Evolutionary conservation across 2,888 invertebrate genomes (phyloP).

Genomic region (Osmoderma eremita): DNA sequence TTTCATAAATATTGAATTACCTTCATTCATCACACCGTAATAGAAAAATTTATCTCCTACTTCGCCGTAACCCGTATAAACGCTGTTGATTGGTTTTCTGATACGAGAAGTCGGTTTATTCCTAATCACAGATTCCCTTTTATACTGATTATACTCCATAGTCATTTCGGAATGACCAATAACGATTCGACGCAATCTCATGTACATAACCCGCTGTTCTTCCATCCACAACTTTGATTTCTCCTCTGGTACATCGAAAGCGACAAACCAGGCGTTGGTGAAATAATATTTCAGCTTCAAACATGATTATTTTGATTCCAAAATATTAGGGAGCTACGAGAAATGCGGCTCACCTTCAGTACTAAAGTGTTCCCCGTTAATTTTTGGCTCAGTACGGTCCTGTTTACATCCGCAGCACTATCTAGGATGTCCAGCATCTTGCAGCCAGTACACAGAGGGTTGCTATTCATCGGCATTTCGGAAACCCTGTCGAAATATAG

Average conservation of each 20-base stretch:
- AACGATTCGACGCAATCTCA: constrained; percentile 57
- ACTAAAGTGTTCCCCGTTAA: constrained; percentile 32
- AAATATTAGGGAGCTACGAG: not conserved
- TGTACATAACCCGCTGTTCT: constrained; percentile 58
- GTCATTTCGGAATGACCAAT: constrained; percentile 59
- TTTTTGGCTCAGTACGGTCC: constrained; percentile 31
- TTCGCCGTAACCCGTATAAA: constrained; percentile 59
- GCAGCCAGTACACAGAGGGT: constrained; percentile 39
- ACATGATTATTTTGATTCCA: not conserved
- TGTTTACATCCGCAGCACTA: constrained; percentile 43
- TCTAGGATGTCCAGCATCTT: constrained; percentile 46
- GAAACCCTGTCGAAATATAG: constrained; percentile 55
- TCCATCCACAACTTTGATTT: constrained; percentile 53
- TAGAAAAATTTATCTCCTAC: constrained; percentile 57
- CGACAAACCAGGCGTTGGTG: constrained; percentile 57
- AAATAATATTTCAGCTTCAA: constrained; percentile 48
- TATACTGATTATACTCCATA: constrained; percentile 56
- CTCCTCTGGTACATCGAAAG: constrained; percentile 52
- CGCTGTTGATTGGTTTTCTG: constrained; percentile 55
- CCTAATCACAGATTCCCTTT: constrained; percentile 53
- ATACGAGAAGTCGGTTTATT: constrained; percentile 46
- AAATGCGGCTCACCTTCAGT: constrained; percentile 9
- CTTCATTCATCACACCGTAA: constrained; percentile 60
- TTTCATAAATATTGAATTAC: too few species aligned
- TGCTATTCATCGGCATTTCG: constrained; percentile 43